Conservation (phyloP, 2,113 vertebrate genomes). For the human (Homo sapiens) region DNA sequence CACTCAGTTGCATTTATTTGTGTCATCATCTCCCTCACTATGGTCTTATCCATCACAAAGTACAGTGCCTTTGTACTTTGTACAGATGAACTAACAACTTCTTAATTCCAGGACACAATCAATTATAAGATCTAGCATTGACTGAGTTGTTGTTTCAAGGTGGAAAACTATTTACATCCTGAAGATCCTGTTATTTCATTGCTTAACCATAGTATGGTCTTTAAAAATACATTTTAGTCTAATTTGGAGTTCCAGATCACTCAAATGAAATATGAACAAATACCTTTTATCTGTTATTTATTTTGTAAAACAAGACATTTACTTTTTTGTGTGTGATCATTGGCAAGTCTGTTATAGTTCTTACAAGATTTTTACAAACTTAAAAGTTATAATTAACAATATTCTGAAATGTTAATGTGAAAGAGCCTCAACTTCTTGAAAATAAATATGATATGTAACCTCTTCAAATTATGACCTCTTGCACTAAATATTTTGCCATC, state of each 20-base stretch:
- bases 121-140: not conserved
- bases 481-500: not conserved
- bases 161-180: not conserved
- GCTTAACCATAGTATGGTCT: not conserved
- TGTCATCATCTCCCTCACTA: not conserved
- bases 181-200: not conserved
- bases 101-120: not conserved
- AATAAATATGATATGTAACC: not conserved
- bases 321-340: not conserved
- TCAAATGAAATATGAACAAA: not conserved
- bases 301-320: not conserved
- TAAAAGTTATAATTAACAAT: not conserved
- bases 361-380: not conserved
- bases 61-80: not conserved
- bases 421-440: not conserved
- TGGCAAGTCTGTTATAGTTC: not conserved
- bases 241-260: not conserved
- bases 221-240: not conserved
- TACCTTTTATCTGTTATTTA: not conserved
- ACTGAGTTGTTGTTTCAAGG: not conserved
- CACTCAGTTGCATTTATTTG: not conserved
- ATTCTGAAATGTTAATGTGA: not conserved
- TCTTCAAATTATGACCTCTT: not conserved
- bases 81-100: not conserved
- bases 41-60: not conserved